Evolutionary conservation across 2,888 invertebrate species (phyloP).

Genomic region (Muscina levida): DNA sequence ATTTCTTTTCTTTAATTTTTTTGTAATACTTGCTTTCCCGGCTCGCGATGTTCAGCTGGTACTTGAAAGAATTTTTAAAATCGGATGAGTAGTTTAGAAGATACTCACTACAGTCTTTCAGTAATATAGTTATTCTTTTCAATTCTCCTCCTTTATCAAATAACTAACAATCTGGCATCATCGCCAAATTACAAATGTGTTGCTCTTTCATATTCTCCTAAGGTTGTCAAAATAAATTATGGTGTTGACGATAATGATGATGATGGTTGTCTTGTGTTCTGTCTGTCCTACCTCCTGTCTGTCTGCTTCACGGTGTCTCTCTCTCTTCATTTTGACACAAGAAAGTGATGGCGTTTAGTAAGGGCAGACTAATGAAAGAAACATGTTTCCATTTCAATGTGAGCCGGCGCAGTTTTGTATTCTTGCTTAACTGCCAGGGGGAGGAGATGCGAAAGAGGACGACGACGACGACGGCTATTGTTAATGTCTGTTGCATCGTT

Average conservation of each 20-base stretch:
- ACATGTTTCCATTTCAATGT: slow-evolving; percentile 18
- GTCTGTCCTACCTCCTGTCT: not conserved
- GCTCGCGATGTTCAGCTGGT: too few relatives aligned
- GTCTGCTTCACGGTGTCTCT: too few relatives aligned
- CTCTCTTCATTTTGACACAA: not conserved
- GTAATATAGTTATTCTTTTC: too few relatives aligned
- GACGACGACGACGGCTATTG: not conserved
- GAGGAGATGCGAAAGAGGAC: not conserved
- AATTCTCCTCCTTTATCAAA: too few relatives aligned
- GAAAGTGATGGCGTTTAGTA: slow-evolving; percentile 47
- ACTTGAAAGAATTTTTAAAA: too few relatives aligned
- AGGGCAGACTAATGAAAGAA: slow-evolving; percentile 37
- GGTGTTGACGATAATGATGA: slow-evolving; percentile 12
- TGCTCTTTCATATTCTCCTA: slow-evolving; percentile 5
- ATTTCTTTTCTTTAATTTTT: too few relatives aligned
- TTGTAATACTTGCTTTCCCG: too few relatives aligned
- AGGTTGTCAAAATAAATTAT: slow-evolving; percentile 23
- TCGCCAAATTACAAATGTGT: too few relatives aligned
- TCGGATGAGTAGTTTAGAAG: too few relatives aligned
- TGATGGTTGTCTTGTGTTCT: slow-evolving; percentile 26
- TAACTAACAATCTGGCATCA: too few relatives aligned
- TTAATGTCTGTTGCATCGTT: slow-evolving; percentile 35
- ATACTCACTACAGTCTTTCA: too few relatives aligned
- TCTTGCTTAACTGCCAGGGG: not conserved
- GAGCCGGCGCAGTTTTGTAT: slow-evolving; percentile 33